Evolutionary conservation across 2,113 vertebrate genomes (phyloP), one percentile per base, ranked within the genome.

Genomic region (Dicentrarchus labrax): DNA sequence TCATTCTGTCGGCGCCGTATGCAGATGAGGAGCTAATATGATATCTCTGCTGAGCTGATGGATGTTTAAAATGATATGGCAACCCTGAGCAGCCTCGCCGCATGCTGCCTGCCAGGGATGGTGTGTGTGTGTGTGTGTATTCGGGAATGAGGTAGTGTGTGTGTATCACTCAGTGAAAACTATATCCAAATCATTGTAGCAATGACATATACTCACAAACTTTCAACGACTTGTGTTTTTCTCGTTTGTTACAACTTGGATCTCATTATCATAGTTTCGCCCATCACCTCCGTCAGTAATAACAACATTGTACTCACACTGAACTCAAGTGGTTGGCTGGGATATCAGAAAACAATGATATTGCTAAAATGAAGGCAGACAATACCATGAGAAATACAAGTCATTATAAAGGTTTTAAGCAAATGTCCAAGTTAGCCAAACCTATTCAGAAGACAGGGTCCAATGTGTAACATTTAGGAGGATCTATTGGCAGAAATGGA

Each of bases 21-120:
- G 93, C 90, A 94, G 92, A 94, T 94, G 92, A 95, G 91, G 64
- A 91, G 88, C 89, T 93, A 93, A 94, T 94, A 92, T 92, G 88
- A 94, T 91, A 93, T 93, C 87, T 86, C 91, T 92, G 91, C 88
- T 89, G 91, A 92, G 91, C 91, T 94, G 92, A 93, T 94, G 92
- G 90, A 91, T 93, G 90, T 92, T 91, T 93, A 90, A 92, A 90
- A 91, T 90, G 91, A 92, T 93, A 92, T 57, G 84, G 90, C 90
- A 85, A 88, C 89, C 85, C 89, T 83, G 89, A 88, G 72, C 88
- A 88, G 84, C 87, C 81, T 88, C 78, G 76, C 91, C 6, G 76
- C 87, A 72, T 82, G 85, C 74, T 79, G 86, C 77, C 86, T 89
- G 80, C 80, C 82, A 83, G 73, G 69, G 79, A 72, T 74, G 66